Percentiles rank a stretch among this genome's conserved stretches.
phyloP scores from a whole-genome alignment of 2,888 invertebrate species.

The Leucophenga maculata region DNA sequence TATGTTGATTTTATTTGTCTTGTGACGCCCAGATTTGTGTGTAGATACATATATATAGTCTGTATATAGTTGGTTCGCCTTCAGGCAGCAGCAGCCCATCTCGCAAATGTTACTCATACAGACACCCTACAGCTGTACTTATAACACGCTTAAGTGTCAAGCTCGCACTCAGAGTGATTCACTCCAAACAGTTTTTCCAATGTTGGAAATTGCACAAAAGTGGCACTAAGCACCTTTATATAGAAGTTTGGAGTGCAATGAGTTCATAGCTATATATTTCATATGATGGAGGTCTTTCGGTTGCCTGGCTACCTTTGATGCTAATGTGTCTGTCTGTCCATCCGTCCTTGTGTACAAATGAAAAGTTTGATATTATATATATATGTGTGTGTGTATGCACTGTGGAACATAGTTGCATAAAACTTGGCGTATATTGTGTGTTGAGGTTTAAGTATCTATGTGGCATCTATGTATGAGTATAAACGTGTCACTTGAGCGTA shows the following conservation, averaged over 20 bases:
- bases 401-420: not conserved
- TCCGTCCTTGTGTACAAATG: slow-evolving; percentile 15
- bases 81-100: not conserved
- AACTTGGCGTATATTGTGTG: not conserved
- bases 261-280: slow-evolving; percentile 4
- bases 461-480: too few relatives aligned
- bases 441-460: too few relatives aligned
- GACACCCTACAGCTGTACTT: slow-evolving; percentile 1
- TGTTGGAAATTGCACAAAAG: not conserved
- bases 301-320: slow-evolving; percentile 19
- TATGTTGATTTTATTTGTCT: not conserved
- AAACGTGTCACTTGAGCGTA: too few relatives aligned
- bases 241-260: slow-evolving; percentile 15
- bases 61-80: not conserved
- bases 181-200: not conserved
- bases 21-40: not conserved
- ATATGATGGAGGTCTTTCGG: not conserved
- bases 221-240: slow-evolving; percentile 20
- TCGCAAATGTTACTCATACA: not conserved
- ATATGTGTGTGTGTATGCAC: too few relatives aligned
- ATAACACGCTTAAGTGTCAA: slow-evolving; percentile 11
- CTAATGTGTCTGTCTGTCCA: not conserved
- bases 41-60: too few relatives aligned
- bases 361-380: slow-evolving; percentile 11
- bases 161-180: slow-evolving; percentile 22